Base-by-base conservation (phyloP, 1,140 invertebrate genomes). In the Trachymyrmex cornetzi region DNA sequence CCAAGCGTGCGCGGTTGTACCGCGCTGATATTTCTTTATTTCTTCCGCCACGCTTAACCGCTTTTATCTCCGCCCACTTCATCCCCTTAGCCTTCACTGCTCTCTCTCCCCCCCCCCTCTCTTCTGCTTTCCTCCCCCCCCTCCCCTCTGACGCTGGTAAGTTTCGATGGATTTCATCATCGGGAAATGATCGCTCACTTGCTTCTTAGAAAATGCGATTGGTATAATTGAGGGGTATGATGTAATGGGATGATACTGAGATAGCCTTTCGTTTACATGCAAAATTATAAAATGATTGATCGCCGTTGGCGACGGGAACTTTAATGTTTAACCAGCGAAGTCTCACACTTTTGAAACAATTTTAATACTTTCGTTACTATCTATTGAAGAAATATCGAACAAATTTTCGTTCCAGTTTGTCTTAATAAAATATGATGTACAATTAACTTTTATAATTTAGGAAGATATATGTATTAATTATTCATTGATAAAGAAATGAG, bases 21-120 rank as follows among this genome's bases (percentile, higher is more conserved):
- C 38, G 55, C 4, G 30, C 50, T 74, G 86, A 92, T 90, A 91
- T 74, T 89, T 91, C 88, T 91, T 91, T 88, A 88, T 91, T 85
- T 77, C 79, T 84, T 75, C 50, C 59, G 82, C 53, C 44, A 64
- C 38, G 24, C 30, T 89, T 71, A 44, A 27, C 61, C 67, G 55
- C 50, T 24, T 64, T 80, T 24, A 53, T 67, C 66, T 6, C 16
- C 59, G 48, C 50, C 27, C 16, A 12, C n/a, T 71, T 63, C 74
- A 61, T 30, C 57, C 38, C 66, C 6, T 30, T 48, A 44, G 22
- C 30, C 6, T 50, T 63, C 34, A 34, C 38, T 50, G 55, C 22
- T 30, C 34, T 48, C 44, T 38, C 22, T 27, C 16, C 6, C 61
- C 27, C 3, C 16, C 44, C 38, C 19, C 2, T 7, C 4, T 30